Percentiles rank a stretch among this genome's conserved stretches.
Conservation (phyloP, 1,140 invertebrate genomes). For the Bombus polaris region DNA sequence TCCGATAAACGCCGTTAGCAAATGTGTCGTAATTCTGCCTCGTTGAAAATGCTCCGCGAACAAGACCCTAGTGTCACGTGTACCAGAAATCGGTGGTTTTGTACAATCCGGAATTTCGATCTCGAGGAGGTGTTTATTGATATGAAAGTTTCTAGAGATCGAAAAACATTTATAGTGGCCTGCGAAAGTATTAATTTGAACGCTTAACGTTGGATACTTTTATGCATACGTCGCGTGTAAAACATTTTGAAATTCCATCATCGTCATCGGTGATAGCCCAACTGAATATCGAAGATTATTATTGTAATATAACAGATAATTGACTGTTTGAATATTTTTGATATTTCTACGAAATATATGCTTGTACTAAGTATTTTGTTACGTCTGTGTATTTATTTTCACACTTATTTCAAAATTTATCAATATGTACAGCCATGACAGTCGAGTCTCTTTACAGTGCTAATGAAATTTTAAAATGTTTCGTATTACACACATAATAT, state of each 20-base stretch:
- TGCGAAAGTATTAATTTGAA: no score
- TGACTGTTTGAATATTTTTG: no score
- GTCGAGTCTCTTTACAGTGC: no score
- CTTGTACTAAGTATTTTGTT: no score
- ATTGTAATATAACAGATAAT: no score
- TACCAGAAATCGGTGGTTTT: neutral
- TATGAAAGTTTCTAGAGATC: neutral
- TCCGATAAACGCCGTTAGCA: conserved; percentile 10
- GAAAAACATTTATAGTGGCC: neutral
- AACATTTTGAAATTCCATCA: neutral
- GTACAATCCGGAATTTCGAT: neutral
- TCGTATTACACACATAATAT: neutral
- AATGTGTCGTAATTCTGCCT: conserved; percentile 24
- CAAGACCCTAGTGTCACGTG: neutral
- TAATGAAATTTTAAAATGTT: neutral
- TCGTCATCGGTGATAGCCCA: no score
- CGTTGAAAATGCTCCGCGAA: neutral
- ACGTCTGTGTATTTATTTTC: no score
- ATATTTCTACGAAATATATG: no score
- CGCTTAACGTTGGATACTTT: neutral
- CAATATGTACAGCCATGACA: no score
- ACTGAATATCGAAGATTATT: no score
- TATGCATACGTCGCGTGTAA: neutral
- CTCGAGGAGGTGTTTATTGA: neutral
- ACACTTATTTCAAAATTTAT: no score